Evolutionary conservation across 2,888 invertebrate genomes (phyloP).

Genomic region (Halocaridina rubra): DNA sequence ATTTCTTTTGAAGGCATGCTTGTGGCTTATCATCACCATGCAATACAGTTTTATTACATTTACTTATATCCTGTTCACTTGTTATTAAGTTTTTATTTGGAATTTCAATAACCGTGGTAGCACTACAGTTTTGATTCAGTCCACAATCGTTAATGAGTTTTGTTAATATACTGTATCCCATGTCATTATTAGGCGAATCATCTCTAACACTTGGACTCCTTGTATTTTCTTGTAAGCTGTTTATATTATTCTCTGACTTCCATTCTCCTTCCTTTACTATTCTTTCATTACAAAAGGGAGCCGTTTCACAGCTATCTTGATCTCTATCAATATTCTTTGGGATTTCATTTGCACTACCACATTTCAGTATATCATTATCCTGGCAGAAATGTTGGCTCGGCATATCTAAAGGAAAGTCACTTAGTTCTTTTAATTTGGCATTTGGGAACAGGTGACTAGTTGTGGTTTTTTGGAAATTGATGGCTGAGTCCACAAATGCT

Average conservation of each 20-base stretch:
- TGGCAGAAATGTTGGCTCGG: not conserved
- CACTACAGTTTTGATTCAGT: not conserved
- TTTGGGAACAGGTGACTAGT: slow-evolving; percentile 24
- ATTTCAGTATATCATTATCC: not conserved
- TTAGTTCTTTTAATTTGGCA: not conserved
- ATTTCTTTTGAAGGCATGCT: too few species aligned
- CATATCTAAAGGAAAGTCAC: not conserved
- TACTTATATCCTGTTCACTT: not conserved
- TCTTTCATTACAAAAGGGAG: not conserved
- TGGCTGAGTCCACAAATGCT: slow-evolving; percentile 41
- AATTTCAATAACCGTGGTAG: not conserved
- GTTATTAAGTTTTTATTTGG: not conserved
- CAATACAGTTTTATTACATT: not conserved
- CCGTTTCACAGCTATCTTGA: not conserved
- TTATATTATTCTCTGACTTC: not conserved
- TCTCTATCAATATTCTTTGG: too few species aligned
- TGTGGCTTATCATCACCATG: not conserved
- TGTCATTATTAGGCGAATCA: too few species aligned
- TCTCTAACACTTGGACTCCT: not conserved
- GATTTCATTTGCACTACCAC: too few species aligned
- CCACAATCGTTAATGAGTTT: not conserved
- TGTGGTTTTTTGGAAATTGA: slow-evolving; percentile 40
- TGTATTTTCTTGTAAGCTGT: not conserved
- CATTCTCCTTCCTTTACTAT: not conserved
- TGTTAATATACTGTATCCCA: not conserved